phyloP scores from a whole-genome alignment of 2,113 vertebrate species.

The Felis chaus region DNA sequence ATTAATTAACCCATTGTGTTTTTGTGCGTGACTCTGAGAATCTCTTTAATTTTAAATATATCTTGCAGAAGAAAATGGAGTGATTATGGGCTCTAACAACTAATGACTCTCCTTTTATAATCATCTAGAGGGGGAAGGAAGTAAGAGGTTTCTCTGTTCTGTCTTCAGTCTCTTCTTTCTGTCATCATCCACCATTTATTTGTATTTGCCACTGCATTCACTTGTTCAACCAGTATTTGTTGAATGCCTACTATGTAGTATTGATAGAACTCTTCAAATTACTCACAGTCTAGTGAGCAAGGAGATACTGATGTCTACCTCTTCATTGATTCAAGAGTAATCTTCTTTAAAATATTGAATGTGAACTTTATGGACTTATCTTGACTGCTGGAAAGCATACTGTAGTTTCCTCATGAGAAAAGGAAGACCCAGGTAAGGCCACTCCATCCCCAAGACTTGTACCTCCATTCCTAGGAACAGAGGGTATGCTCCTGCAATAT shows the following conservation, averaged over 20 bases:
- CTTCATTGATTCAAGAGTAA: background rate
- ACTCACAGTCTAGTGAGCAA: background rate
- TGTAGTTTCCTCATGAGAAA: background rate
- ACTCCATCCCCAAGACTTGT: accelerated
- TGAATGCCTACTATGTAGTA: background rate
- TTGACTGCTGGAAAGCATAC: background rate
- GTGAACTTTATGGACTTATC: background rate
- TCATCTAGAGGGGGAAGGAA: background rate
- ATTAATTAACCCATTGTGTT: background rate
- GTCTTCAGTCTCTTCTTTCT: background rate
- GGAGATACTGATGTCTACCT: background rate
- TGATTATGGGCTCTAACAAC: background rate
- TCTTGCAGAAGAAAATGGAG: background rate
- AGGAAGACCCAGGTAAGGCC: background rate
- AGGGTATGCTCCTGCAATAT: background rate
- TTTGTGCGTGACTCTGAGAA: background rate
- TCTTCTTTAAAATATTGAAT: background rate
- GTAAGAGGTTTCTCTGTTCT: background rate
- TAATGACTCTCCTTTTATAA: background rate
- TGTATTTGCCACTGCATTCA: background rate
- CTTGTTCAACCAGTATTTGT: background rate
- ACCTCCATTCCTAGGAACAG: background rate
- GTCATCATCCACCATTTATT: background rate
- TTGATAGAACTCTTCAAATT: background rate
- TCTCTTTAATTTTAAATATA: constrained; percentile 3